Conservation (phyloP, 2,888 invertebrate genomes). For the Oxyscelio sp. region DNA sequence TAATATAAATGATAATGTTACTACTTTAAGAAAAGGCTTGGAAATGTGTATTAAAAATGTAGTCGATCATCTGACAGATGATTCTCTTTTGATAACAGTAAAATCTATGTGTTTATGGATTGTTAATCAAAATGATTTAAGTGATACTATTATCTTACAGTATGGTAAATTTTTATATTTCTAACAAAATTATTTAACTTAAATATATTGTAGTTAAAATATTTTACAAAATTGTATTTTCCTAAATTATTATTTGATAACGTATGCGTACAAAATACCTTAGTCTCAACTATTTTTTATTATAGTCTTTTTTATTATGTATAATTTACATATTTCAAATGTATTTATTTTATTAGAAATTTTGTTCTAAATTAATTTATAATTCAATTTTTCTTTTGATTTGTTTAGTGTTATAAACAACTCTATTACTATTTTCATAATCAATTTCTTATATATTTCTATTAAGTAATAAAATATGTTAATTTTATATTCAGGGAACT, state of each 20-base stretch:
- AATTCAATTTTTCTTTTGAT: no score
- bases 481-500: constrained; percentile 77
- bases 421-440: not conserved
- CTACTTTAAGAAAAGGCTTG: constrained; percentile 89
- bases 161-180: constrained; percentile 89
- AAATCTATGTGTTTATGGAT: constrained; percentile 89
- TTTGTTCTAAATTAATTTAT: no score
- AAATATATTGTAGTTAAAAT: not conserved
- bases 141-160: constrained; percentile 89
- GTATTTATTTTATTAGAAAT: no score
- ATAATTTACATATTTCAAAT: no score
- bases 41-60: constrained; percentile 90
- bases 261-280: no score
- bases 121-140: constrained; percentile 86
- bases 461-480: not conserved
- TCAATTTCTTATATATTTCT: not conserved
- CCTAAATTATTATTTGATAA: no score
- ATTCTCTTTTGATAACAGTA: constrained; percentile 89
- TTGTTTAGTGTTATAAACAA: no score
- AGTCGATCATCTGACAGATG: constrained; percentile 89
- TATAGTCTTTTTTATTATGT: no score
- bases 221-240: no score
- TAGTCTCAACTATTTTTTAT: no score
- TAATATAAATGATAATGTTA: constrained; percentile 73
- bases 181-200: no score